These are phyloP conservation scores for Todiramphus chloris DNA, from an alignment of 2,113 vertebrate genomes.

Conservation along the genomic window DNA sequence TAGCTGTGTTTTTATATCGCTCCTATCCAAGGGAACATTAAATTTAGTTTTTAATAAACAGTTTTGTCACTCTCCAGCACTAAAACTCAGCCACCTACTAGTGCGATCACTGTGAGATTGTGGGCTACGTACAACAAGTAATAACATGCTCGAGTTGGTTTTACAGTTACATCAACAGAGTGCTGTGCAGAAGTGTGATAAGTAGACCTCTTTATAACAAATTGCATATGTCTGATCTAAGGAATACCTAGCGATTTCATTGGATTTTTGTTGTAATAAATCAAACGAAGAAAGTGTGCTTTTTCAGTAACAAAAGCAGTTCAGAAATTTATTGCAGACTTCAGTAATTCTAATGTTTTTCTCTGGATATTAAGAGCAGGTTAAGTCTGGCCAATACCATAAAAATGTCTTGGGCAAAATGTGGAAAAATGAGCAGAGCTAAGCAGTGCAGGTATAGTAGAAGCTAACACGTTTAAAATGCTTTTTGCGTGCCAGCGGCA, in stretches of 20 bases:
- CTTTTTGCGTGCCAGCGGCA: slow-evolving; percentile 19
- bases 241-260: slow-evolving; percentile 72
- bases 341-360: slow-evolving; percentile 73
- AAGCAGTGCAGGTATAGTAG: slow-evolving; percentile 36
- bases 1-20: slow-evolving; percentile 47
- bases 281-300: slow-evolving; percentile 70
- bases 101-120: slow-evolving; percentile 64
- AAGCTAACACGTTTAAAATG: not conserved
- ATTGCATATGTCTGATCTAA: slow-evolving; percentile 60
- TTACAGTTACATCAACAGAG: slow-evolving; percentile 77
- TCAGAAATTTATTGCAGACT: slow-evolving; percentile 71
- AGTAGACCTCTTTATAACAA: slow-evolving; percentile 65
- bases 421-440: slow-evolving; percentile 64
- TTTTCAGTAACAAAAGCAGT: slow-evolving; percentile 71
- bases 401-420: slow-evolving; percentile 70
- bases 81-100: slow-evolving; percentile 60
- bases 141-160: slow-evolving; percentile 72
- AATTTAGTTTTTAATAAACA: slow-evolving; percentile 73
- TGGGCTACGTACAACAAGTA: slow-evolving; percentile 70
- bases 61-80: slow-evolving; percentile 56
- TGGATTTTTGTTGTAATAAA: slow-evolving; percentile 80
- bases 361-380: slow-evolving; percentile 69
- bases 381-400: slow-evolving; percentile 72
- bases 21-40: slow-evolving; percentile 67
- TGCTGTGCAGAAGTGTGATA: slow-evolving; percentile 50